Percentiles rank a stretch among this genome's conserved stretches.
phyloP scores from a whole-genome alignment of 2,888 invertebrate species.

The Aquatica leii region DNA sequence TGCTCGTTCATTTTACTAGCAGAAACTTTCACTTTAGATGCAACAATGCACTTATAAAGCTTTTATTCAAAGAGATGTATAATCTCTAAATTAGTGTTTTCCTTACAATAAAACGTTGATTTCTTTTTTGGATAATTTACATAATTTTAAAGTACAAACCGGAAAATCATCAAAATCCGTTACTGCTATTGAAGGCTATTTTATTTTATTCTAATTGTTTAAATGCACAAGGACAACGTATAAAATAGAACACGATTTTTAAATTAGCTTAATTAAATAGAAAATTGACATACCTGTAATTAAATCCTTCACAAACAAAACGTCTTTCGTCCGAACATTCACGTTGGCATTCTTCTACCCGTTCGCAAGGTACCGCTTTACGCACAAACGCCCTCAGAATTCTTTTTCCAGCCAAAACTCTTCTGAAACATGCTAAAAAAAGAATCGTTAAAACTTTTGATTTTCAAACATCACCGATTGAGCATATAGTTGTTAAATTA shows the following conservation, averaged over 20 bases:
- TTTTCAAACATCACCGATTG: too few species aligned
- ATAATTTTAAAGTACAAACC: conserved; percentile 7
- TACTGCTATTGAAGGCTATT: background rate
- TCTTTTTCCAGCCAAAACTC: conserved; percentile 77
- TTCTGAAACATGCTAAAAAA: conserved; percentile 77
- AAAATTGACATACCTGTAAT: conserved; percentile 69
- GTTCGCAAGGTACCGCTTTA: conserved; percentile 73
- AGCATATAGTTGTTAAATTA: background rate
- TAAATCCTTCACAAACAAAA: conserved; percentile 84
- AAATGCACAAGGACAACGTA: conserved; percentile 5
- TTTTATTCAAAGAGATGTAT: background rate
- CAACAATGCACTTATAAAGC: background rate
- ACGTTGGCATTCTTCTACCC: conserved; percentile 77
- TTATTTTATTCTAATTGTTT: conserved; percentile 10
- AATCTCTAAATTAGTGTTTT: background rate
- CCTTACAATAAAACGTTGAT: background rate
- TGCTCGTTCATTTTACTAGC: too few species aligned
- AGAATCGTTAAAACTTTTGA: conserved; percentile 7
- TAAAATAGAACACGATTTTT: background rate
- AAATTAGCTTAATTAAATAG: too few species aligned
- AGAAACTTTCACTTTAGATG: conserved; percentile 5
- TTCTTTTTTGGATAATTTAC: conserved; percentile 1
- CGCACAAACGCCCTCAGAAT: conserved; percentile 74
- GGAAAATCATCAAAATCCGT: conserved; percentile 10
- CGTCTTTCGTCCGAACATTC: conserved; percentile 78